Conservation (phyloP, 2,797 vertebrate genomes). For the Gymnoscopelus microlampas region DNA sequence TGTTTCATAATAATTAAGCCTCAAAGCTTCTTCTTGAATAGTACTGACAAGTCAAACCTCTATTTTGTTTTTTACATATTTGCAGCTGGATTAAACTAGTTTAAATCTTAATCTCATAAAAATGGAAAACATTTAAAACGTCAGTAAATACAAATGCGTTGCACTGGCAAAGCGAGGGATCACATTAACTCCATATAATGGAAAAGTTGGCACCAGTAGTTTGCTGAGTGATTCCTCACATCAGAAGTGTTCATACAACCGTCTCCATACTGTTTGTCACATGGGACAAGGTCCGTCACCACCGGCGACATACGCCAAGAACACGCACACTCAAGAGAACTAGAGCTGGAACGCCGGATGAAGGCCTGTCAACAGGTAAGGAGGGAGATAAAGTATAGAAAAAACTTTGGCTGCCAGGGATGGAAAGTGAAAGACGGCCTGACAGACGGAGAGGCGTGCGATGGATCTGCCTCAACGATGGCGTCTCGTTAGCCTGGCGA, state of each 20-base stretch:
- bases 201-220: slow-evolving; percentile 29
- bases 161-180: neutral
- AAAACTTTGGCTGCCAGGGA: slow-evolving; percentile 61
- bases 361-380: slow-evolving; percentile 67
- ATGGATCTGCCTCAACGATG: slow-evolving; percentile 67
- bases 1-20: too few species aligned
- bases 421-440: slow-evolving; percentile 57
- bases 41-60: neutral
- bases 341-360: slow-evolving; percentile 26
- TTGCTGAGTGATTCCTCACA: slow-evolving; percentile 22
- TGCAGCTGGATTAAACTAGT: neutral
- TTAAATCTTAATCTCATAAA: neutral
- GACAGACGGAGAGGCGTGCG: slow-evolving; percentile 56
- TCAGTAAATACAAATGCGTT: neutral
- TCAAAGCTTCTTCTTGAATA: neutral
- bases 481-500: slow-evolving; percentile 65
- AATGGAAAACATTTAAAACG: neutral
- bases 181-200: neutral
- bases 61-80: neutral
- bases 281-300: slow-evolving; percentile 38
- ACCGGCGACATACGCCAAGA: slow-evolving; percentile 31
- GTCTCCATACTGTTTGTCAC: slow-evolving; percentile 26
- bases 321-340: slow-evolving; percentile 46
- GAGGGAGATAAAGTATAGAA: slow-evolving; percentile 60
- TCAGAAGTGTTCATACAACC: slow-evolving; percentile 26